Base-by-base conservation (phyloP, 2,888 invertebrate species). In the Rhagophthalmus giganteus region DNA sequence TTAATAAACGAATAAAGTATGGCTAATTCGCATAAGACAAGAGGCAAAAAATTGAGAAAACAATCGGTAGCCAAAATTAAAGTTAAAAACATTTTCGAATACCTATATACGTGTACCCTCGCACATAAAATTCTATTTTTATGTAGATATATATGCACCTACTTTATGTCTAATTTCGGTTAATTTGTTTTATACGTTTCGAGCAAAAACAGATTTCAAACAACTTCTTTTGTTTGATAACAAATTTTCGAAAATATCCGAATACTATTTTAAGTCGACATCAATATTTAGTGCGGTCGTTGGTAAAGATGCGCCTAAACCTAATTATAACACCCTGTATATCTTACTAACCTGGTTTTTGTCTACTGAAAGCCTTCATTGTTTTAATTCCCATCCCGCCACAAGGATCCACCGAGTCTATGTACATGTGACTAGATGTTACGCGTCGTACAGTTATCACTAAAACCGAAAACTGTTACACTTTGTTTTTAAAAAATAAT, bases 351-450 rank as follows among this genome's bases (percentile, higher is more conserved):
- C 87, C 87, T 87, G 54, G 50, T 50, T 87, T 88, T 76, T 86
- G 84, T 84, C 87, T 87, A 81, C 84, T 86, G 81, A 87, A 87
- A 80, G 88, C 86, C 83, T 88, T 88, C 87, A 88, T 87, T 80
- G 83, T 83, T 84, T 88, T 88, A 83, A 88, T 87, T 87, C 88
- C 88, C 88, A 89, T 88, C 81, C 87, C 87, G 79, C 75, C 75
- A 74, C 74, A 76, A 65, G 74, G 71, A 66, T 76, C 77, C 70
- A 74, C 71, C 74, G 76, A 79, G 74, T 80, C 80, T 76, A 80
- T 78, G 75, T 79, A 80, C 80, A 80, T 80, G 69, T 76, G 78
- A 73, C 73, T 72, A 73, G 73, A 72, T 60, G 39, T 24, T 50
- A 37, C 11, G 42, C 20, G 24, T 10, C 30, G 14, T 31, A 37